Percentiles rank a stretch among this genome's conserved stretches.
These are phyloP conservation scores for Mionectes macconnelli DNA, from an alignment of 2,113 vertebrate species.

Conservation along the genomic window DNA sequence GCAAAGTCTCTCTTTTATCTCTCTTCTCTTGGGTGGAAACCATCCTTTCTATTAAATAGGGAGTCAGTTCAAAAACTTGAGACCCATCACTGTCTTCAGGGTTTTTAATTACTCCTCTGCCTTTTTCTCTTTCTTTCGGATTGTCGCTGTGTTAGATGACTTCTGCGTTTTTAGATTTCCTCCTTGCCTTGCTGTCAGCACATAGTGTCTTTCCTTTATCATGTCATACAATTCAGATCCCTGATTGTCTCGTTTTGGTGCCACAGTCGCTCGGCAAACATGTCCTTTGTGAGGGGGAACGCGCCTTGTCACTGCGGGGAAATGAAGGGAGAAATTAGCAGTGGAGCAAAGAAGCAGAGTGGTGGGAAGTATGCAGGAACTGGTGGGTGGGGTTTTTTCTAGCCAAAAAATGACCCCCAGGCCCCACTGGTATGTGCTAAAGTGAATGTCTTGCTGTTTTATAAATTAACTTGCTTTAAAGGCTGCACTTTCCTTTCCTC, in stretches of 20 bases:
- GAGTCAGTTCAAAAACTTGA: conserved; percentile 56
- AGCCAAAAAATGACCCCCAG: background rate
- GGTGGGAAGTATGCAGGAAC: background rate
- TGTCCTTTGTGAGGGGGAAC: background rate
- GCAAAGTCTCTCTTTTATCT: conserved; percentile 42
- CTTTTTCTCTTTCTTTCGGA: background rate
- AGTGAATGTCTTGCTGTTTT: conserved; percentile 1
- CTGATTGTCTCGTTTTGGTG: background rate
- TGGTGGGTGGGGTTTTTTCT: background rate
- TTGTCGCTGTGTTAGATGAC: background rate
- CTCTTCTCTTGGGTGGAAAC: conserved; percentile 52
- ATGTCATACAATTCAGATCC: background rate
- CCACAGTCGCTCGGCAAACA: fast-evolving
- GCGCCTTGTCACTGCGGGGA: background rate
- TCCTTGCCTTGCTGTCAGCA: background rate
- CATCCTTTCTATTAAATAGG: conserved; percentile 36
- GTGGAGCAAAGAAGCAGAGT: background rate
- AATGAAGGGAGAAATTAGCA: background rate
- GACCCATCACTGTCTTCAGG: conserved; percentile 37
- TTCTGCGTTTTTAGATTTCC: conserved; percentile 17
- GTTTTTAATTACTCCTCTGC: conserved; percentile 55
- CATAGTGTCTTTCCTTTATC: background rate
- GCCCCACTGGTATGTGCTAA: background rate
- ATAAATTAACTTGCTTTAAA: background rate
- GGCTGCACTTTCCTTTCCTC: background rate